These are phyloP conservation scores for Epinotia ramella DNA, from an alignment of 2,888 invertebrate species.

Conservation along the genomic window DNA sequence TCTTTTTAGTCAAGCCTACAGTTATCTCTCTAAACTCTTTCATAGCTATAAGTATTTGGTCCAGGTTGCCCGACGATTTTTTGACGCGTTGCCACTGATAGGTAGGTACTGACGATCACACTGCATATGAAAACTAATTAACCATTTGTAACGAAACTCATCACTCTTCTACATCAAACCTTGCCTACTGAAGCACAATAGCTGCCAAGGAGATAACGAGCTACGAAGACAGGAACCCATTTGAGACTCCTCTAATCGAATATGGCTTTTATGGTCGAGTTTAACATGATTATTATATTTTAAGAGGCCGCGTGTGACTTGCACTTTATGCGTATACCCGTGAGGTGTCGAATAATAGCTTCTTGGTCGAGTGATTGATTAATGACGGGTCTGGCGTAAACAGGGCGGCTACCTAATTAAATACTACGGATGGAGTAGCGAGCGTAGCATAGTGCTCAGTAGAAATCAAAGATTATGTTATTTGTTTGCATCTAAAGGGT, in stretches of 20 bases:
- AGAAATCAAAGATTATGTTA: no score
- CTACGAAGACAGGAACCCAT: slow-evolving; percentile 76
- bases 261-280: slow-evolving; percentile 82
- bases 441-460: background rate
- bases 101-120: background rate
- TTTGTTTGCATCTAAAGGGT: no score
- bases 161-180: slow-evolving; percentile 63
- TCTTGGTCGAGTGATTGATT: slow-evolving; percentile 78
- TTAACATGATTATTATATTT: slow-evolving; percentile 85
- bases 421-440: slow-evolving; percentile 56
- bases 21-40: no score
- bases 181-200: slow-evolving; percentile 72
- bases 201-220: slow-evolving; percentile 64
- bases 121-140: slow-evolving; percentile 26
- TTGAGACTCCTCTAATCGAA: slow-evolving; percentile 81
- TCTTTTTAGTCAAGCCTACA: no score
- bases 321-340: slow-evolving; percentile 69
- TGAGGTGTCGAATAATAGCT: slow-evolving; percentile 80
- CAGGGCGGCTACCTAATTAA: slow-evolving; percentile 80
- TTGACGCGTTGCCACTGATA: no score
- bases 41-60: no score
- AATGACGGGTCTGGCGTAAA: slow-evolving; percentile 80
- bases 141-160: slow-evolving; percentile 46
- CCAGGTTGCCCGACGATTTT: no score
- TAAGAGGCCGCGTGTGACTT: slow-evolving; percentile 82